Percentiles rank a stretch among this genome's conserved stretches.
Conservation (phyloP, 2,888 invertebrate genomes). For the Synergus laeviventris region DNA sequence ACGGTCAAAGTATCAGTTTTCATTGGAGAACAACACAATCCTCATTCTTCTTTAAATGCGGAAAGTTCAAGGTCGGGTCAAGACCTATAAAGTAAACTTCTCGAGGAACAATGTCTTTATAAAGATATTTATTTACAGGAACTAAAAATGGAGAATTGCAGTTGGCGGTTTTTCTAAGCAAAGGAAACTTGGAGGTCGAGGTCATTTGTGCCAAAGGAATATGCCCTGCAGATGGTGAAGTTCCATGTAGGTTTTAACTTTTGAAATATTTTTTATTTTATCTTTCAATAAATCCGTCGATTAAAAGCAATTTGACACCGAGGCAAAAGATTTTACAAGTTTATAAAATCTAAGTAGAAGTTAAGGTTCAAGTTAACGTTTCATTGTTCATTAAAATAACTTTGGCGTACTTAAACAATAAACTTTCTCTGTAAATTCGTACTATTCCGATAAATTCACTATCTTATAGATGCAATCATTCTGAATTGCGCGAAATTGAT, state of each 20-base stretch:
- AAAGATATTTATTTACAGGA: conserved; percentile 62
- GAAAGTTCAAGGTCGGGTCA: conserved; percentile 33
- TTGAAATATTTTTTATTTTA: neutral
- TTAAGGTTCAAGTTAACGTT: too few species aligned
- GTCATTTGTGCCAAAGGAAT: conserved; percentile 85
- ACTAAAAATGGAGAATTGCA: conserved; percentile 89
- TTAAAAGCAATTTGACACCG: neutral
- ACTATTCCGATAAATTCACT: neutral
- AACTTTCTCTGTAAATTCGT: neutral
- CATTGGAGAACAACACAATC: neutral
- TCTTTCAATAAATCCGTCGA: neutral
- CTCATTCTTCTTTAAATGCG: neutral
- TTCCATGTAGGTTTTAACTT: conserved; percentile 77
- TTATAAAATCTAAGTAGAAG: too few species aligned
- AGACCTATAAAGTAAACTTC: conserved; percentile 15
- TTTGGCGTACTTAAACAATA: neutral
- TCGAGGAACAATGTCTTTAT: conserved; percentile 6
- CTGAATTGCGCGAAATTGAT: conserved; percentile 10
- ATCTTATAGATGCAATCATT: neutral
- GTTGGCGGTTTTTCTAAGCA: conserved; percentile 91
- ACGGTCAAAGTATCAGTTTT: conserved; percentile 31
- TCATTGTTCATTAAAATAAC: too few species aligned
- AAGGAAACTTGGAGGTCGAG: conserved; percentile 94
- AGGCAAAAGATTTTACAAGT: neutral
- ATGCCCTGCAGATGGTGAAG: conserved; percentile 83